Percentiles rank a stretch among this genome's conserved stretches.
These are phyloP conservation scores for Peromyscus maniculatus DNA, from an alignment of 2,113 vertebrate genomes.

Conservation along the genomic window DNA sequence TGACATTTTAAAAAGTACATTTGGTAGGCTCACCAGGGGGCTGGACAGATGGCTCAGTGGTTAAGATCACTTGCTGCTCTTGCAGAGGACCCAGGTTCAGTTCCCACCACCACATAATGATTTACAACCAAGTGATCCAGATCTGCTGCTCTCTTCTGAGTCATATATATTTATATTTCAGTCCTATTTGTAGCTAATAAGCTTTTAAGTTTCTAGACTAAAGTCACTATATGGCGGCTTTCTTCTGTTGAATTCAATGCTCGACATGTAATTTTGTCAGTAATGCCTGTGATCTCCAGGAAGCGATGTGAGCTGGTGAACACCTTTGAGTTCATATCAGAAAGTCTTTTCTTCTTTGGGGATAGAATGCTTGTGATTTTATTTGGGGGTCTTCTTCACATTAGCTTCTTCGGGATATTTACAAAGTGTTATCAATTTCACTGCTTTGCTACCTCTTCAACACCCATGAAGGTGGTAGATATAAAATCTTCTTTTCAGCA, in stretches of 20 bases:
- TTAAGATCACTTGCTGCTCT: background rate
- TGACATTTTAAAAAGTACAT: background rate
- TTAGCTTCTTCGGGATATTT: background rate
- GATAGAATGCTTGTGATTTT: background rate
- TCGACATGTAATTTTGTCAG: conserved; percentile 23
- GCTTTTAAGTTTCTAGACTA: conserved; percentile 49
- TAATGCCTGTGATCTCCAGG: background rate
- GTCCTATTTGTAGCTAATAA: background rate
- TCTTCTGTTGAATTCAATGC: conserved; percentile 58
- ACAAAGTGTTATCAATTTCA: background rate
- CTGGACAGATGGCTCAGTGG: background rate
- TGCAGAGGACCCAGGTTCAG: background rate
- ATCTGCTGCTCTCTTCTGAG: background rate
- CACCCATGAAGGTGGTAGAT: background rate
- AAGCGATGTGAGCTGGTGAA: background rate
- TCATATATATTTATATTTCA: conserved; percentile 58
- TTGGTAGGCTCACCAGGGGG: background rate
- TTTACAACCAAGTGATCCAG: background rate
- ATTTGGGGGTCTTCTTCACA: background rate
- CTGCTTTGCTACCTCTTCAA: background rate
- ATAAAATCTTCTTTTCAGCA: conserved; percentile 44
- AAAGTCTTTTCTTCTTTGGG: background rate
- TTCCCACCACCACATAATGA: background rate
- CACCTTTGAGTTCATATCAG: background rate
- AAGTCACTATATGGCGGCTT: conserved; percentile 37